Conservation (phyloP, 1,140 invertebrate species). For the Danaus melanippus region DNA sequence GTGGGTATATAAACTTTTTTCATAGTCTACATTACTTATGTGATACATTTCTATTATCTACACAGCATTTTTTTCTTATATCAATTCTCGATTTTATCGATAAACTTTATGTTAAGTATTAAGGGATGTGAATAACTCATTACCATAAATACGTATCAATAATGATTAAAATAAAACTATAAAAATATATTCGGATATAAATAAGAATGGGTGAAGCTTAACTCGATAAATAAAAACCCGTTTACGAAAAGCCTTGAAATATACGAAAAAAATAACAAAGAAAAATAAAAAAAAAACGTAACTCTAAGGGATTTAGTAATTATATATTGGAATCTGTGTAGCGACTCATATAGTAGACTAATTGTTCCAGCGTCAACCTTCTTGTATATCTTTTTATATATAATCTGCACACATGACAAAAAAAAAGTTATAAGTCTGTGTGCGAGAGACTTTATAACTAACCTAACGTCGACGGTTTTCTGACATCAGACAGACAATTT, state of each 20-base stretch:
- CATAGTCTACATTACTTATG: slow-evolving; percentile 25
- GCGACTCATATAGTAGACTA: slow-evolving; percentile 28
- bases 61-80: slow-evolving; percentile 68
- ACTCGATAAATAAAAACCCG: too few species aligned
- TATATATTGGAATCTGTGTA: slow-evolving; percentile 19
- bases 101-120: neutral
- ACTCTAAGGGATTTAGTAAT: slow-evolving; percentile 7
- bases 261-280: too few species aligned
- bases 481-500: slow-evolving; percentile 20
- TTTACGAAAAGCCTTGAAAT: too few species aligned
- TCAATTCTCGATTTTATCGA: slow-evolving; percentile 21
- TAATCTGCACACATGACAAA: too few species aligned
- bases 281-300: slow-evolving; percentile 8
- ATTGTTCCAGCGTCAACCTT: slow-evolving; percentile 68
- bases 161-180: too few species aligned
- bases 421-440: too few species aligned
- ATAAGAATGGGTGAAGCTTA: too few species aligned
- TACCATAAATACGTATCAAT: neutral
- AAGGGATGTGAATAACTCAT: neutral
- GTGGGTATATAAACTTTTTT: slow-evolving; percentile 64
- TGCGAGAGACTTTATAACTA: slow-evolving; percentile 16
- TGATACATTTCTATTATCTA: slow-evolving; percentile 72
- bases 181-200: too few species aligned
- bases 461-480: slow-evolving; percentile 52
- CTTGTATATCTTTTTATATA: slow-evolving; percentile 20